Evolutionary conservation across 2,113 vertebrate species (phyloP).

Genomic region (Thamnophis sirtalis): DNA sequence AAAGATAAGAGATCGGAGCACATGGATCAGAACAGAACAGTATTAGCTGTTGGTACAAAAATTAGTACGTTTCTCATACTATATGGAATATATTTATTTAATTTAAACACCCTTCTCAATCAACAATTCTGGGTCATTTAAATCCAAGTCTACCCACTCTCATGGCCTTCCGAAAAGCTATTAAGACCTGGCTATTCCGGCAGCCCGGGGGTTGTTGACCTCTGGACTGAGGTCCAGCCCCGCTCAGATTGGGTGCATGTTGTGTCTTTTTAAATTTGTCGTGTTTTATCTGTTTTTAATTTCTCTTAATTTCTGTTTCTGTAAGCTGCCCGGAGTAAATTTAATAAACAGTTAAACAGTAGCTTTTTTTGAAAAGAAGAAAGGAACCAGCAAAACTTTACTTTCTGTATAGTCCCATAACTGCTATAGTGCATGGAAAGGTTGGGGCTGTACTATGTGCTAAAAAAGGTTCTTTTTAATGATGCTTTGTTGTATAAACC

Average conservation of each 20-base stretch:
- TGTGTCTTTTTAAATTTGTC: no score
- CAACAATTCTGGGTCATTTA: background rate
- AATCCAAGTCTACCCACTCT: background rate
- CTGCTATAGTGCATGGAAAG: background rate
- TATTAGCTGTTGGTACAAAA: background rate
- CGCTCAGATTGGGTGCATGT: no score
- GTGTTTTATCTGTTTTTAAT: no score
- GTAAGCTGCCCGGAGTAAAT: no score
- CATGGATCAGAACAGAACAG: background rate
- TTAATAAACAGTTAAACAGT: no score
- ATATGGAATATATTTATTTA: background rate
- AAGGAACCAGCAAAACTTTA: background rate
- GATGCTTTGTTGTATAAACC: background rate
- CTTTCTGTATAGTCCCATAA: background rate
- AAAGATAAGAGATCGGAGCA: background rate
- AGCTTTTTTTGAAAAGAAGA: background rate
- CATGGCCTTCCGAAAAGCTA: no score
- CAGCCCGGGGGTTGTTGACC: no score
- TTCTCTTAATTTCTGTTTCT: no score
- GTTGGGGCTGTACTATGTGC: background rate
- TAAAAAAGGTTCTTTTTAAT: background rate
- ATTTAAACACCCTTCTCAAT: background rate
- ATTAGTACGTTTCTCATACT: background rate
- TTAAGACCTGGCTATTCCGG: no score
- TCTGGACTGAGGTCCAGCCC: no score